Base-by-base conservation (phyloP, 2,888 invertebrate genomes). In the Drosophila paracracens region DNA sequence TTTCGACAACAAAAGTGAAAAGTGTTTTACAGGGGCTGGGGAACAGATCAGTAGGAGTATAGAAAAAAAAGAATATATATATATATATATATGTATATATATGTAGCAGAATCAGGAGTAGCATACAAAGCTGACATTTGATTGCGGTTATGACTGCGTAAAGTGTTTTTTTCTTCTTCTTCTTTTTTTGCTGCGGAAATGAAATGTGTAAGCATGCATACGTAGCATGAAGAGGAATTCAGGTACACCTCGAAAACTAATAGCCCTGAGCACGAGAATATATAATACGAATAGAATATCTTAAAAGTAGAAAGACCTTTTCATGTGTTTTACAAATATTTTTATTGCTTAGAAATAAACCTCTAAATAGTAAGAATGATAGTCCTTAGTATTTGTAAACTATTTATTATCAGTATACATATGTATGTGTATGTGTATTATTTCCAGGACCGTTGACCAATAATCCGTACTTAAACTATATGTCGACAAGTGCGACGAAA, bases 1-100 rank as follows among this genome's bases (percentile, higher is more conserved):
- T 74, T 80, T 82, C 75, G 82, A 85, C 83, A 85, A 83, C 73
- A 81, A 79, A 83, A 83, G 83, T 84, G 79, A 81, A 83, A 83
- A 83, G 72, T 66, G 67, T 73, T 84, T 70, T 68, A 57, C 66
- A 59, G 21, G 6, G 40, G 10, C 13, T 7, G 25, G 27, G 27
- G 54, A 3, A 11, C 7, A 25, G 18, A 54, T 18, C 18, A 43
- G 27, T 11, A 38, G 11, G 25, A 27, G 35, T 4, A 52, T 33
- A 18, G 21, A 43, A 13, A 31, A 7, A 33, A 10, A 31, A 25
- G 1, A 0, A 29, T 29, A 29, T 7, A 29, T 29, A 3, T 43
- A 18, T 11, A 21, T 11, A 4, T n/a, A n/a, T n/a, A 4, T 11
- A 0, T 36, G 1, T 7, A 33, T 16, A 2, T n/a, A 4, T n/a